Percentiles rank a stretch among this genome's conserved stretches.
Conservation (phyloP, 2,113 vertebrate species). For the Crotalus helleri region DNA sequence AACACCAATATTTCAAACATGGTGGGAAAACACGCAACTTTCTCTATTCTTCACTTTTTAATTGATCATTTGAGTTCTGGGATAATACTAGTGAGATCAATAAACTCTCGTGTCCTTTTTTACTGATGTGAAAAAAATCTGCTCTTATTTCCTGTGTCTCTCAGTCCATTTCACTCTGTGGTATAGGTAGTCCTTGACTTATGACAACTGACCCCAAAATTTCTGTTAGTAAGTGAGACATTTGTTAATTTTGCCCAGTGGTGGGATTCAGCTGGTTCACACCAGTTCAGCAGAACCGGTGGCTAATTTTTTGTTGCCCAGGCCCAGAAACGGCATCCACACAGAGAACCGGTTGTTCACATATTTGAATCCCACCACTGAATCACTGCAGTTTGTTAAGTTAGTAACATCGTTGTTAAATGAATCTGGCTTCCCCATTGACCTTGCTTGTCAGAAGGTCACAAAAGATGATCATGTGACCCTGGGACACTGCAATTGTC, state of each 20-base stretch:
- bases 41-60: neutral
- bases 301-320: too few relatives aligned
- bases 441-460: neutral
- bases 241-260: neutral
- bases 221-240: neutral
- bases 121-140: neutral
- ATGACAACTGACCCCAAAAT: neutral
- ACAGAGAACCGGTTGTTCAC: too few relatives aligned
- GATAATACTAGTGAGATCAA: constrained; percentile 12
- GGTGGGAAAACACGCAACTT: neutral
- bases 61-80: neutral
- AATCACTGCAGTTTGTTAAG: neutral
- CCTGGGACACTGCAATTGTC: neutral
- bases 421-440: neutral
- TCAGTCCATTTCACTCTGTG: neutral
- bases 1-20: neutral
- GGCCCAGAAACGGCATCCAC: too few relatives aligned
- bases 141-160: neutral
- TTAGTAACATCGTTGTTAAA: neutral
- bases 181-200: neutral
- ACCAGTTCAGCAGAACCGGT: too few relatives aligned
- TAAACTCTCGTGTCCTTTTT: constrained; percentile 15
- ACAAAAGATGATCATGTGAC: neutral
- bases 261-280: too few relatives aligned
- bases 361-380: too few relatives aligned